Percentiles rank a stretch among this genome's conserved stretches.
phyloP scores from a whole-genome alignment of 2,797 vertebrate species.

The Alca torda region DNA sequence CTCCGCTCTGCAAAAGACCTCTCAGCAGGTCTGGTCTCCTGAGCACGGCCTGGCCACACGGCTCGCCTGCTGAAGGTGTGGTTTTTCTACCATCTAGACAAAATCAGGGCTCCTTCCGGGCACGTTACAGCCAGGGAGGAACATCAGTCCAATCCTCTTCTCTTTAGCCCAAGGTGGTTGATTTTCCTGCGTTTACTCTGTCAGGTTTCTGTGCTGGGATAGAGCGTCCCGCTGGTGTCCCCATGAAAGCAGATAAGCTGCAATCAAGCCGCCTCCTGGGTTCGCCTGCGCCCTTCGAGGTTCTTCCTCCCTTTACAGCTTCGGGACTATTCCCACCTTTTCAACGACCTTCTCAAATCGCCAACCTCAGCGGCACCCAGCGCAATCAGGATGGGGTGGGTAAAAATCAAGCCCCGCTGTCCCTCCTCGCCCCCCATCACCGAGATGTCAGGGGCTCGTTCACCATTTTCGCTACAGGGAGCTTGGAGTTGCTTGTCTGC shows the following conservation, averaged over 20 bases:
- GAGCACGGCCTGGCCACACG: rapidly evolving
- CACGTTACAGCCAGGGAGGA: rapidly evolving
- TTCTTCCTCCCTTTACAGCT: background rate
- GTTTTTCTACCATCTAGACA: background rate
- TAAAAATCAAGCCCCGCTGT: background rate
- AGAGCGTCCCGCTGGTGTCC: background rate
- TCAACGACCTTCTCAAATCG: background rate
- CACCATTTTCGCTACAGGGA: background rate
- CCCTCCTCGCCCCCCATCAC: rapidly evolving
- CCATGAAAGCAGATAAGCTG: background rate
- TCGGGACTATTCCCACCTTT: background rate
- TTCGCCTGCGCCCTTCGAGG: rapidly evolving
- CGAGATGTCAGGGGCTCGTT: rapidly evolving
- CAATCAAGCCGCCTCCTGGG: background rate
- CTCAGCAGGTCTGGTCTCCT: background rate
- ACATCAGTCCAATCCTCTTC: background rate
- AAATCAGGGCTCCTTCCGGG: background rate
- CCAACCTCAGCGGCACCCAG: background rate
- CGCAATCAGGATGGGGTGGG: background rate
- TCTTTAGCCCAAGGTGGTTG: background rate
- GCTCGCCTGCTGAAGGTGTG: background rate
- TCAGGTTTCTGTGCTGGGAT: background rate
- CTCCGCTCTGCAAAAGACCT: background rate
- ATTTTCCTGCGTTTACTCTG: background rate
- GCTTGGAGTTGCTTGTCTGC: background rate